Percentiles rank a stretch among this genome's conserved stretches.
Conservation (phyloP, 2,797 vertebrate genomes). For the Mormyrops attenuatus region DNA sequence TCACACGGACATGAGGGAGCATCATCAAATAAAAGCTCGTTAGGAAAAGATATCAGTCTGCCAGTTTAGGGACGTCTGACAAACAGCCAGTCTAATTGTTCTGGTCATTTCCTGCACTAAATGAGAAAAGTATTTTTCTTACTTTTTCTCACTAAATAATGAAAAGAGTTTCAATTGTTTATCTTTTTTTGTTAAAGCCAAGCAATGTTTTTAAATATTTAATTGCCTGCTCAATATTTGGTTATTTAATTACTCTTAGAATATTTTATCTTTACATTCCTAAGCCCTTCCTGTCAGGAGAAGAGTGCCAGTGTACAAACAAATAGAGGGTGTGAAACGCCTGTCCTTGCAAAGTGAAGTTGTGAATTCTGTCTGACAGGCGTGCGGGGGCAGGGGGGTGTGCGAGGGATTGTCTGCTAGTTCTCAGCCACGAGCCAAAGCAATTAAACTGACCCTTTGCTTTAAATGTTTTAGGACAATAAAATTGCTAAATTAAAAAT, state of each 20-base stretch:
- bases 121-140: background rate
- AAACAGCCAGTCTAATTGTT: background rate
- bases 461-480: slow-evolving; percentile 10
- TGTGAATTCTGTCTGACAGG: background rate
- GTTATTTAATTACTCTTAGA: background rate
- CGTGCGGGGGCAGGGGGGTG: background rate
- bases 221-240: background rate
- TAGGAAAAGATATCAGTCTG: background rate
- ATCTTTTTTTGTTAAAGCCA: background rate
- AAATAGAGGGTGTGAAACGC: background rate
- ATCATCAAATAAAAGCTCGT: background rate
- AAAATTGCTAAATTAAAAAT: background rate
- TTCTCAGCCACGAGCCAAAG: background rate
- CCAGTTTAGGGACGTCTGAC: background rate
- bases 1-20: too few species aligned
- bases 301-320: background rate
- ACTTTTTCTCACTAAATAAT: background rate
- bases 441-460: background rate
- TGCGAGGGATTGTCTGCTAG: background rate
- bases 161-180: background rate
- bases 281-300: background rate
- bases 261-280: background rate
- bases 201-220: background rate
- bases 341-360: background rate
- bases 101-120: background rate